Percentiles rank a stretch among this genome's conserved stretches.
phyloP scores from a whole-genome alignment of 2,888 invertebrate species.

The Heteropelma amictum region DNA sequence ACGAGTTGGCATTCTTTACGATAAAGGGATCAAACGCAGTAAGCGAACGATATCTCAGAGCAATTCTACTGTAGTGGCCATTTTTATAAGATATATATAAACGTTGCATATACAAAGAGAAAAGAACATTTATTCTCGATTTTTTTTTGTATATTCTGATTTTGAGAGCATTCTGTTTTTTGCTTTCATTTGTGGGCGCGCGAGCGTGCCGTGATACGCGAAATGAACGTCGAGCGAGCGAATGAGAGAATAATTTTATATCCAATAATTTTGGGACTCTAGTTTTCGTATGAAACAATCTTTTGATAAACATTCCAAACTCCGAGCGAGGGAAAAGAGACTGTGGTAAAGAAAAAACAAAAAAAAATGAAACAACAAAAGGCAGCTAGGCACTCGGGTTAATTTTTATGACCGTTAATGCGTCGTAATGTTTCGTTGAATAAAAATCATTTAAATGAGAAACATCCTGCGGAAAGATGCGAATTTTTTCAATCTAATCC shows the following conservation, averaged over 20 bases:
- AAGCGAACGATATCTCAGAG: not conserved
- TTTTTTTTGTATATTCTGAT: conserved; percentile 27
- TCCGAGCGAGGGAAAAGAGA: not conserved
- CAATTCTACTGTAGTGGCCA: not conserved
- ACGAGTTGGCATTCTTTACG: not conserved
- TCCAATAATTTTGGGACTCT: conserved; percentile 3
- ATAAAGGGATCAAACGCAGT: not conserved
- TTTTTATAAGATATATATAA: not conserved
- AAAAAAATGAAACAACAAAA: not conserved
- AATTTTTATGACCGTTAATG: conserved; percentile 43
- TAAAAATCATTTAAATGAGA: conserved; percentile 17
- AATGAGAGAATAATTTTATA: not conserved
- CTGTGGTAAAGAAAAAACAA: not conserved
- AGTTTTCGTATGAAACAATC: not conserved
- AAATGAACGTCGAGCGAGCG: not conserved
- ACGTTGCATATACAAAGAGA: conserved; percentile 1
- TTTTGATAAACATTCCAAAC: conserved; percentile 33
- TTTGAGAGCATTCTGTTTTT: not conserved
- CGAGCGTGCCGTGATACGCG: not conserved
- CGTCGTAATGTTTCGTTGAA: conserved; percentile 44
- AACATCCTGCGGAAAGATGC: not conserved
- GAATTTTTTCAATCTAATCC: not conserved
- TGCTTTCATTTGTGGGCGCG: not conserved
- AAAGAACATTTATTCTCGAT: not conserved
- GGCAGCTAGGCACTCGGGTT: conserved; percentile 30